Evolutionary conservation across 2,797 vertebrate species (phyloP).

Genomic region (Bryconaethiops microstoma): DNA sequence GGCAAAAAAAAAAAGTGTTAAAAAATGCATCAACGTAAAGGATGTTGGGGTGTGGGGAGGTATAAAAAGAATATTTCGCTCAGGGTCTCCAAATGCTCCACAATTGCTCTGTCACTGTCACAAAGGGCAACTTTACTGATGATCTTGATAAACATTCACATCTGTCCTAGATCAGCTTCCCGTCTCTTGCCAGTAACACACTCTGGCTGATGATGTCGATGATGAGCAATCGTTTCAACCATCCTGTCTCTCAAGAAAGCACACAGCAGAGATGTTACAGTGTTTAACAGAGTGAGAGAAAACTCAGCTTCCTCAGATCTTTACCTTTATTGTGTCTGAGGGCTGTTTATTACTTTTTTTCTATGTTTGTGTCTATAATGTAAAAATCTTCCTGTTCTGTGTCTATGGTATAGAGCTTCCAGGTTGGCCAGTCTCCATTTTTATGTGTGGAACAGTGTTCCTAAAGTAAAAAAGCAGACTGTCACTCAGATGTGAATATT

Average conservation of each 20-base stretch:
- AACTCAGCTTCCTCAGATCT: not conserved
- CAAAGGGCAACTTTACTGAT: not conserved
- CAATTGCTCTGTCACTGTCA: not conserved
- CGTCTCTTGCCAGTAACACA: constrained; percentile 15
- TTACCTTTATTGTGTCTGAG: not conserved
- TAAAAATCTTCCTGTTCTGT: not conserved
- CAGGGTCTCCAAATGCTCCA: not conserved
- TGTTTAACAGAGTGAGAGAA: constrained; percentile 38
- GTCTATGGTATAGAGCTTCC: not conserved
- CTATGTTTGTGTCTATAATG: not conserved
- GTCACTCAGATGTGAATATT: constrained; percentile 40
- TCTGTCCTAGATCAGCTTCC: constrained; percentile 4
- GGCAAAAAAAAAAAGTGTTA: too few species aligned
- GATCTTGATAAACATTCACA: constrained; percentile 32
- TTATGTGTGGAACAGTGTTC: not conserved
- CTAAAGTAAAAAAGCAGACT: not conserved
- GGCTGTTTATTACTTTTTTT: not conserved
- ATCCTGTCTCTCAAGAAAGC: constrained; percentile 31
- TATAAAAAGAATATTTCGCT: not conserved
- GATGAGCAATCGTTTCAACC: constrained; percentile 53
- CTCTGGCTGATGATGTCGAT: constrained; percentile 51
- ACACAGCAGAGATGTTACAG: constrained; percentile 59
- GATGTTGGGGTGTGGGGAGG: too few species aligned
- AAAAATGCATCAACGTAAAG: too few species aligned
- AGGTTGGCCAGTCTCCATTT: not conserved